Evolutionary conservation across 2,888 invertebrate species (phyloP).

Genomic region (Syrista parreyssii): DNA sequence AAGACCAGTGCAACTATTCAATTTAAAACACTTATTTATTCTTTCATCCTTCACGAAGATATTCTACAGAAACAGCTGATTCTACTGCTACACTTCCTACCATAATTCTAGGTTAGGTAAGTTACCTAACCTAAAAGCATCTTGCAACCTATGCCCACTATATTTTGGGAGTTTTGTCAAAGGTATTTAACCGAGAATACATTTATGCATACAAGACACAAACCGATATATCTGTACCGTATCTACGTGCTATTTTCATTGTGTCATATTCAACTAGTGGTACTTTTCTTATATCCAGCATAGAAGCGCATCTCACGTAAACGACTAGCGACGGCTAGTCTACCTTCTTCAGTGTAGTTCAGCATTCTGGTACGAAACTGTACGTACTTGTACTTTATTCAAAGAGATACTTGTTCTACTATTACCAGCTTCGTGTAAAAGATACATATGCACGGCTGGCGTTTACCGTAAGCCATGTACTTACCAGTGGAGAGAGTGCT

Average conservation of each 20-base stretch:
- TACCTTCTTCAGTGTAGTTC: neutral
- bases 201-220: conserved; percentile 61
- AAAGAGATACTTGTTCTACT: neutral
- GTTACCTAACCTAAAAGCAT: neutral
- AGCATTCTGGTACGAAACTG: neutral
- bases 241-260: neutral
- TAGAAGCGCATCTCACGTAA: neutral
- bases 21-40: neutral
- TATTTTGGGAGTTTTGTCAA: conserved; percentile 51
- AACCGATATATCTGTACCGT: conserved; percentile 58
- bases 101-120: neutral
- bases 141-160: conserved; percentile 10
- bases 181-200: conserved; percentile 59
- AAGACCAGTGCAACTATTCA: neutral
- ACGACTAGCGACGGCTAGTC: neutral
- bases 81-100: neutral
- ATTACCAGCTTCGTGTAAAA: conserved; percentile 31
- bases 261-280: neutral
- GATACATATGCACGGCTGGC: conserved; percentile 26
- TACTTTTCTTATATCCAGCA: neutral
- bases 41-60: neutral
- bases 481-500: neutral
- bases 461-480: neutral
- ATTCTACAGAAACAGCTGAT: neutral
- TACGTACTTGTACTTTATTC: neutral